A percentile compares a stretch with the other conserved stretches of the same genome.
Evolutionary conservation across 2,888 invertebrate genomes (phyloP).

Genomic region (Stramonita haemastoma): DNA sequence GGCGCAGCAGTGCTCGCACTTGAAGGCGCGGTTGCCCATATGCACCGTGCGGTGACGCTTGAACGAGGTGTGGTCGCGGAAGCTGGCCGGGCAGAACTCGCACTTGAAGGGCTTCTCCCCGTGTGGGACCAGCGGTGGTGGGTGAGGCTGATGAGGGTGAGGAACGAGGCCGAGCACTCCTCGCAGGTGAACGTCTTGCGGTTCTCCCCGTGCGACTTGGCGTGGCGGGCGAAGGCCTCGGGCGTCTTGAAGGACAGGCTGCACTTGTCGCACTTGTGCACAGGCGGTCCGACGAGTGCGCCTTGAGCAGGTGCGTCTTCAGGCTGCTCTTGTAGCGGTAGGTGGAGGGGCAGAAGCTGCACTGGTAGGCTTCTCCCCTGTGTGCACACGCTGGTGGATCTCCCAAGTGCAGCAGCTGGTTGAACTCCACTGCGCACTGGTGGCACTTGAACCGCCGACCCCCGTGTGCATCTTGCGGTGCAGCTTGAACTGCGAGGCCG

Average conservation of each 20-base stretch:
- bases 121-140: constrained; percentile 23
- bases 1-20: constrained; percentile 22
- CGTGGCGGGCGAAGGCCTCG: not conserved
- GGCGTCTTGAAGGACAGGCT: not conserved
- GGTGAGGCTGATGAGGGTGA: not conserved
- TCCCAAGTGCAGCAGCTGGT: constrained; percentile 20
- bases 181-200: not conserved
- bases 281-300: not conserved
- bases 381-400: constrained; percentile 13
- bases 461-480: constrained; percentile 21
- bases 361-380: constrained; percentile 13
- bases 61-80: constrained; percentile 17
- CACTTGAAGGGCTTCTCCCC: constrained; percentile 14
- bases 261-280: not conserved
- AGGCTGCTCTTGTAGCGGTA: constrained; percentile 31
- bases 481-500: not conserved
- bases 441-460: constrained; percentile 7
- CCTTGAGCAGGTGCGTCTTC: constrained; percentile 15
- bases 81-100: constrained; percentile 1
- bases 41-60: constrained; percentile 17
- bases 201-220: not conserved
- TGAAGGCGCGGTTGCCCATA: not conserved
- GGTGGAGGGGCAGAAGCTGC: not conserved
- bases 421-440: constrained; percentile 24
- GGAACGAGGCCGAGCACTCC: constrained; percentile 1